These are phyloP conservation scores for Sthenelais limicola DNA, from an alignment of 2,888 invertebrate species.

Conservation along the genomic window DNA sequence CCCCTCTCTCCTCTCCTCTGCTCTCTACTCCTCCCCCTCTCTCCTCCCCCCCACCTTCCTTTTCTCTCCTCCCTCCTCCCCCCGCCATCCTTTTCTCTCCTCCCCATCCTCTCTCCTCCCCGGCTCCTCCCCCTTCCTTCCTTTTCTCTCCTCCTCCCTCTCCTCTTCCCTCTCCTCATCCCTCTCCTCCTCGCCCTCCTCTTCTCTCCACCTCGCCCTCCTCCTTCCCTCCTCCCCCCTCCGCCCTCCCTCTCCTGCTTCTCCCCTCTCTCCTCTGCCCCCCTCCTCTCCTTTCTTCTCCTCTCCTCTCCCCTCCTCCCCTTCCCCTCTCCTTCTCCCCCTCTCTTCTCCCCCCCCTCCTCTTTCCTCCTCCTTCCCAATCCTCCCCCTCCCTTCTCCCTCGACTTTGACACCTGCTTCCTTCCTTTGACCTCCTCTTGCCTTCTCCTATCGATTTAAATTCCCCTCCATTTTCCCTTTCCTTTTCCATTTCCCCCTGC, in stretches of 20 bases:
- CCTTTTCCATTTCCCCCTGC: no score
- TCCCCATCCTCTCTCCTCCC: neutral
- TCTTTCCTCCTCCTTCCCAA: no score
- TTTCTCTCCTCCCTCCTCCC: neutral
- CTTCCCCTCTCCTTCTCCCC: no score
- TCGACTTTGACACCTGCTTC: no score
- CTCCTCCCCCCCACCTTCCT: neutral
- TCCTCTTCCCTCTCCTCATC: neutral
- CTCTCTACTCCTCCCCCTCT: neutral
- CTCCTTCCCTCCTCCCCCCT: neutral
- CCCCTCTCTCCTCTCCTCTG: neutral
- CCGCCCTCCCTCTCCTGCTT: neutral
- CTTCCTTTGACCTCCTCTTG: no score
- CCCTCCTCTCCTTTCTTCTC: neutral
- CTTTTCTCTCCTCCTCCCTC: neutral
- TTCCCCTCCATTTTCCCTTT: no score
- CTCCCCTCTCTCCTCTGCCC: neutral
- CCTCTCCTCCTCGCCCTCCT: neutral
- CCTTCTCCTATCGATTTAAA: no score
- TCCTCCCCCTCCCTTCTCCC: no score
- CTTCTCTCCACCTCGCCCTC: neutral
- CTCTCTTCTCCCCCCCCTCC: no score
- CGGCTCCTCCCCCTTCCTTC: neutral
- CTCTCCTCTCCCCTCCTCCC: no score
- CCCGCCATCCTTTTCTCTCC: neutral